Evolutionary conservation across 2,113 vertebrate genomes (phyloP).

Genomic region (Coracopsis vasa): DNA sequence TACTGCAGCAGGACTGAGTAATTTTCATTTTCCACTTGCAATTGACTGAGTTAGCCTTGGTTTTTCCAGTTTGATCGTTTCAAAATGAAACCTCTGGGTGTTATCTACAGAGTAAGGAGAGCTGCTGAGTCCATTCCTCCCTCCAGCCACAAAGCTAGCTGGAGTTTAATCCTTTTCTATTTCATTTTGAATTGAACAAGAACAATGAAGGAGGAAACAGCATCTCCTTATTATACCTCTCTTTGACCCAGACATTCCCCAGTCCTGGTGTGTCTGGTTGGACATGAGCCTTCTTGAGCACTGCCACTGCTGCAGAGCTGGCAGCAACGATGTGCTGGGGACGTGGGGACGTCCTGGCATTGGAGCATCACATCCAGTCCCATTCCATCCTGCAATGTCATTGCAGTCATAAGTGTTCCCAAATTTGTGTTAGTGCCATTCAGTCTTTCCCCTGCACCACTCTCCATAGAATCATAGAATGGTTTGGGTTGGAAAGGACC

Average conservation of each 20-base stretch:
- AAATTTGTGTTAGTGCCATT: accelerated
- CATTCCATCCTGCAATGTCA: accelerated
- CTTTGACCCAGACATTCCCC: accelerated
- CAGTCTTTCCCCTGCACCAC: background rate
- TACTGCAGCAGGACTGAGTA: accelerated
- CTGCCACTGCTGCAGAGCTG: background rate
- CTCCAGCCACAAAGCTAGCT: accelerated
- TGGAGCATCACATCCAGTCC: accelerated
- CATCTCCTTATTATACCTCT: background rate
- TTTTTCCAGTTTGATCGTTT: background rate
- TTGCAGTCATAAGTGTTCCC: background rate
- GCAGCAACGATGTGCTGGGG: accelerated
- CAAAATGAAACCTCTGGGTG: background rate
- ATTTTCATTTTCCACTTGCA: background rate
- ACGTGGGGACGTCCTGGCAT: background rate
- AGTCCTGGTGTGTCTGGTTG: background rate
- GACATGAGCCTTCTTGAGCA: background rate
- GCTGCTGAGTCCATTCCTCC: background rate
- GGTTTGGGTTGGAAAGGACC: background rate
- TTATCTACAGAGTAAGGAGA: background rate
- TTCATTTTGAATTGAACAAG: background rate
- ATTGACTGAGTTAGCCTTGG: background rate
- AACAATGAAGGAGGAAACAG: background rate
- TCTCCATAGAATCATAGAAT: background rate
- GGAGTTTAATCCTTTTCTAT: background rate